Evolutionary conservation across 2,888 invertebrate species (phyloP).

Genomic region (Lucinisca nassula): DNA sequence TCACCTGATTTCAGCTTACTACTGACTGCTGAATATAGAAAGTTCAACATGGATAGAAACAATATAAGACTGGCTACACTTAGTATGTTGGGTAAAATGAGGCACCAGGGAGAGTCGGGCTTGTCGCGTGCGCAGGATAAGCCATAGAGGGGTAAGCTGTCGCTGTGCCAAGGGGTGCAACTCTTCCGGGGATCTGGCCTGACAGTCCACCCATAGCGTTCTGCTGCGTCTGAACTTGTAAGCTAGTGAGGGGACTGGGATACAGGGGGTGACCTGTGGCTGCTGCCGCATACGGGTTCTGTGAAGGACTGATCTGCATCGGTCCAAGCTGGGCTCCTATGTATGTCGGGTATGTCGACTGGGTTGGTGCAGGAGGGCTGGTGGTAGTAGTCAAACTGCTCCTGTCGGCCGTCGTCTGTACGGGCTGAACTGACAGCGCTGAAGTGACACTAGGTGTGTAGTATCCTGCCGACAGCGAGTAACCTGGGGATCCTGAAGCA

Average conservation of each 20-base stretch:
- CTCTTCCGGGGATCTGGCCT: constrained; percentile 10
- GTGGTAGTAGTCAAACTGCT: constrained; percentile 34
- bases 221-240: constrained; percentile 64
- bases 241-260: constrained; percentile 51
- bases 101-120: constrained; percentile 22
- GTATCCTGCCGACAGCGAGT: constrained; percentile 54
- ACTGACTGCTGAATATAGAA: too few species aligned
- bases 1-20: too few species aligned
- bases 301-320: constrained; percentile 67
- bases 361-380: constrained; percentile 26
- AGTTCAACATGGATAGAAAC: too few species aligned
- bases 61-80: neutral
- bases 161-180: neutral
- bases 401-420: constrained; percentile 23
- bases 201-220: neutral
- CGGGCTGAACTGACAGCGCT: constrained; percentile 47
- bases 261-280: constrained; percentile 67
- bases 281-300: constrained; percentile 59
- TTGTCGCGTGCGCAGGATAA: neutral
- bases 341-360: constrained; percentile 63
- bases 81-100: constrained; percentile 1
- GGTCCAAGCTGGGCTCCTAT: constrained; percentile 61
- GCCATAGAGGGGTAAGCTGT: neutral
- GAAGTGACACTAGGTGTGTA: constrained; percentile 45
- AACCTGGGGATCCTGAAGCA: constrained; percentile 10